phyloP scores from a whole-genome alignment of 2,113 vertebrate species.

The Sturnira hondurensis region DNA sequence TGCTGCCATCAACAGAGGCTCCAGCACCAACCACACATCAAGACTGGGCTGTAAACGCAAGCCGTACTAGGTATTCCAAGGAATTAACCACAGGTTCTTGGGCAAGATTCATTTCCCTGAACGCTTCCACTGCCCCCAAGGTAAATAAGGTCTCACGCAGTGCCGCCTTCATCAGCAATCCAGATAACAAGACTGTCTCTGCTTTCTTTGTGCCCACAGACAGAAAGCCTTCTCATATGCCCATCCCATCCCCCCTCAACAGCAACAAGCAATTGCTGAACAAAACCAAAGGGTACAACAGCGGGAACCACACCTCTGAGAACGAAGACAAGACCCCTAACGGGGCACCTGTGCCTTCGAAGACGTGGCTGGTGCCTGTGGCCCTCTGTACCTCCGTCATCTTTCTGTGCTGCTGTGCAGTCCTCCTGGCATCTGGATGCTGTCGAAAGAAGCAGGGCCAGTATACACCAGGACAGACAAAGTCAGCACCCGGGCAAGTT shows the following conservation, averaged over 20 bases:
- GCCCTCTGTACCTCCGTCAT: slow-evolving; percentile 80
- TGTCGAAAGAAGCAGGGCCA: slow-evolving; percentile 82
- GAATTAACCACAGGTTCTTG: not conserved
- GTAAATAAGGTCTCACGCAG: slow-evolving; percentile 11
- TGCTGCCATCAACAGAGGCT: slow-evolving; percentile 56
- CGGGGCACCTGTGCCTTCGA: slow-evolving; percentile 76
- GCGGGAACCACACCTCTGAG: slow-evolving; percentile 81
- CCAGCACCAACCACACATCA: slow-evolving; percentile 37
- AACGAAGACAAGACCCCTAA: slow-evolving; percentile 5
- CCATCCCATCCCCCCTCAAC: slow-evolving; percentile 69
- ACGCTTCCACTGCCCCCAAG: not conserved
- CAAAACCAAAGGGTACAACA: slow-evolving; percentile 83
- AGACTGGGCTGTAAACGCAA: not conserved
- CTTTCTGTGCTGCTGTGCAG: slow-evolving; percentile 85
- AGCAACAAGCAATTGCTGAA: slow-evolving; percentile 84
- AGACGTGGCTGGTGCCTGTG: slow-evolving; percentile 81
- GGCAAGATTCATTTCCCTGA: not conserved
- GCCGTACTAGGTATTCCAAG: not conserved
- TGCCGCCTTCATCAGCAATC: not conserved
- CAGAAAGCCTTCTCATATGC: not conserved
- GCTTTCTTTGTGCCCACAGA: slow-evolving; percentile 35
- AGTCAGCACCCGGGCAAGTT: not conserved
- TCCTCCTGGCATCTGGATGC: slow-evolving; percentile 78
- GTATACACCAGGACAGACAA: slow-evolving; percentile 82
- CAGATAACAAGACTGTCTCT: slow-evolving; percentile 6